These are phyloP conservation scores for Tubiluchus corallicola DNA, from an alignment of 2,888 invertebrate species.

Conservation along the genomic window DNA sequence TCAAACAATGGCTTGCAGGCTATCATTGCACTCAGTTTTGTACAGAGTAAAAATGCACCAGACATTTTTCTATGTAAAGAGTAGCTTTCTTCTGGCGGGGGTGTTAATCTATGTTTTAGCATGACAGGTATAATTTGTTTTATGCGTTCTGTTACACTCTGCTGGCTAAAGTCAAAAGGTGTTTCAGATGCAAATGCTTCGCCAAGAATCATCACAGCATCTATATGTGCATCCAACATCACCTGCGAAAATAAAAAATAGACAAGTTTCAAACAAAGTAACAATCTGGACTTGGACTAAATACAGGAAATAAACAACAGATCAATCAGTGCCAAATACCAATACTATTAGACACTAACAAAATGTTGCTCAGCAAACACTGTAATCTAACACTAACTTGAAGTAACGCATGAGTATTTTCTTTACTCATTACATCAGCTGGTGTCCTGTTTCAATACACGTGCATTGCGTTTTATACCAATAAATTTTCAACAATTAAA, in stretches of 20 bases:
- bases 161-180: slow-evolving; percentile 74
- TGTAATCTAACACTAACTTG: too few species aligned
- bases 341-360: too few species aligned
- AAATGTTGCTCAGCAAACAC: too few species aligned
- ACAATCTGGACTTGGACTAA: too few species aligned
- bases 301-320: too few species aligned
- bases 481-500: too few species aligned
- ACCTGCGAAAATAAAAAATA: slow-evolving; percentile 28
- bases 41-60: slow-evolving; percentile 77
- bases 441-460: too few species aligned
- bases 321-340: too few species aligned
- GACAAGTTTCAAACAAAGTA: slow-evolving; percentile 8
- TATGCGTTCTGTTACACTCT: slow-evolving; percentile 56
- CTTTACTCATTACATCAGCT: too few species aligned
- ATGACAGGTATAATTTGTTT: slow-evolving; percentile 79
- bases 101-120: slow-evolving; percentile 74
- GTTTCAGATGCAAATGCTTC: slow-evolving; percentile 62
- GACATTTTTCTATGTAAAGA: slow-evolving; percentile 91
- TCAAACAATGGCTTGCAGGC: slow-evolving; percentile 66
- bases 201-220: slow-evolving; percentile 90
- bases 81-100: slow-evolving; percentile 96
- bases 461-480: too few species aligned
- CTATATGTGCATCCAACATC: slow-evolving; percentile 90
- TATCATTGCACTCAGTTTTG: slow-evolving; percentile 61
- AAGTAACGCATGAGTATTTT: too few species aligned